Base-by-base conservation (phyloP, 2,797 vertebrate genomes). In the Helostoma temminkii region DNA sequence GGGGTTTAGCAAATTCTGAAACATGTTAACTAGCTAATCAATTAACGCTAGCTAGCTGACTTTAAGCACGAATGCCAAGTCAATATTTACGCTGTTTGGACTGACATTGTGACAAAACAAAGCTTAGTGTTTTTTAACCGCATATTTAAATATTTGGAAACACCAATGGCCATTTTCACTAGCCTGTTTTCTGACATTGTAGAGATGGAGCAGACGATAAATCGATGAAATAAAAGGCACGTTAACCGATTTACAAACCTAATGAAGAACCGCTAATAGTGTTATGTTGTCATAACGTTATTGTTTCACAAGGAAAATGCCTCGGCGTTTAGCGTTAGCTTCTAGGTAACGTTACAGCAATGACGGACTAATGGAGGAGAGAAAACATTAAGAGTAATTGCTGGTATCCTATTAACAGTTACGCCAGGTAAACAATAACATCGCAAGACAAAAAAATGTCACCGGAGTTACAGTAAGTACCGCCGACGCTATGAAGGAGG, bases 341-440 rank as follows among this genome's bases (percentile, higher is more conserved):
- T n/a, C 3, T 32, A 14, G 36, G 9, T 15, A 14, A 37, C 36
- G 5, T 14, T 37, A 32, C 32, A 10, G 11, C 32, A 37, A 15
- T 5, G 36, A 15, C 14, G 48, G 14, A 41, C 37, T 43, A 63
- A 58, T 41, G 45, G n/a, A 52, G 36, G 54, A 41, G 55, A 14
- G 55, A 69, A 80, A 19, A 46, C 30, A 24, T n/a, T 3, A 21
- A 37, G 39, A 74, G 30, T 36, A 37, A 37, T 1, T 14, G 36
- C 10, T 37, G 36, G 36, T 10, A 37, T 52, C 22, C 26, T 24
- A 16, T 58, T 32, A 58, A 30, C 28, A 9, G 6, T 6, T 19
- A 41, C n/a, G n/a, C 9, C 45, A 72, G 50, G 82, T 75, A 60
- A 63, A 76, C 71, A 84, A 71, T 12, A 15, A 37, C 10, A 14